Percentiles rank a stretch among this genome's conserved stretches.
Conservation (phyloP, 2,888 invertebrate species). For the Plagodis dolabraria region DNA sequence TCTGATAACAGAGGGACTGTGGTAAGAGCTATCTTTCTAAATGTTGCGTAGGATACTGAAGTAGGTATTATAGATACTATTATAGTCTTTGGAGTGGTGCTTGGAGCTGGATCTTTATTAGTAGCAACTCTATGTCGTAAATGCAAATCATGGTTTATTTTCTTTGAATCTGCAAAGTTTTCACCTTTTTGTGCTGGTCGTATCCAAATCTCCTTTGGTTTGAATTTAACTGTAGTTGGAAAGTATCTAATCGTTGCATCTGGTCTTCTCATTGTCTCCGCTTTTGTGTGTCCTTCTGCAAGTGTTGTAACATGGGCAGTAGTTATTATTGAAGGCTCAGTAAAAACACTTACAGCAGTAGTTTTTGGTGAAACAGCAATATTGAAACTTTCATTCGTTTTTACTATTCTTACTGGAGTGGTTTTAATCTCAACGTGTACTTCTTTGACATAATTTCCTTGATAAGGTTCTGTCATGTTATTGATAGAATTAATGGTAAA, state of each 20-base stretch:
- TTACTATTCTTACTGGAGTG: conserved; percentile 30
- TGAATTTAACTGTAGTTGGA: conserved; percentile 67
- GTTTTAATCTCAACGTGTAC: conserved; percentile 29
- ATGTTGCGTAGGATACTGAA: conserved; percentile 74
- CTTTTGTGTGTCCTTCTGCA: conserved; percentile 38
- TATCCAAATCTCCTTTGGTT: conserved; percentile 82
- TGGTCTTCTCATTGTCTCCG: conserved; percentile 55
- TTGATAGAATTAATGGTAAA: conserved; percentile 39
- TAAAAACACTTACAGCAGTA: conserved; percentile 13
- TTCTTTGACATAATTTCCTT: conserved; percentile 28
- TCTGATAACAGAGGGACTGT: conserved; percentile 58
- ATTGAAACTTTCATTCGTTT: conserved; percentile 16
- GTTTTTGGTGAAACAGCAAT: conserved; percentile 10
- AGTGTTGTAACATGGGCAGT: conserved; percentile 28
- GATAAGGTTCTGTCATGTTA: conserved; percentile 49
- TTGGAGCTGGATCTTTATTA: conserved; percentile 44
- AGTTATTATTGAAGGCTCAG: conserved; percentile 27
- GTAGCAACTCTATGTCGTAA: conserved; percentile 56
- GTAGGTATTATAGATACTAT: conserved; percentile 81
- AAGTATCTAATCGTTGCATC: conserved; percentile 58
- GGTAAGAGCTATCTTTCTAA: conserved; percentile 73
- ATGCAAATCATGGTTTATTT: conserved; percentile 58
- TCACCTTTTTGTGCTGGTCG: conserved; percentile 81
- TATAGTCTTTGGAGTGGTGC: conserved; percentile 76
- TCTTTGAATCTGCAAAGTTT: conserved; percentile 53